Evolutionary conservation across 2,797 vertebrate species (phyloP).

Genomic region (Chelon labrosus): DNA sequence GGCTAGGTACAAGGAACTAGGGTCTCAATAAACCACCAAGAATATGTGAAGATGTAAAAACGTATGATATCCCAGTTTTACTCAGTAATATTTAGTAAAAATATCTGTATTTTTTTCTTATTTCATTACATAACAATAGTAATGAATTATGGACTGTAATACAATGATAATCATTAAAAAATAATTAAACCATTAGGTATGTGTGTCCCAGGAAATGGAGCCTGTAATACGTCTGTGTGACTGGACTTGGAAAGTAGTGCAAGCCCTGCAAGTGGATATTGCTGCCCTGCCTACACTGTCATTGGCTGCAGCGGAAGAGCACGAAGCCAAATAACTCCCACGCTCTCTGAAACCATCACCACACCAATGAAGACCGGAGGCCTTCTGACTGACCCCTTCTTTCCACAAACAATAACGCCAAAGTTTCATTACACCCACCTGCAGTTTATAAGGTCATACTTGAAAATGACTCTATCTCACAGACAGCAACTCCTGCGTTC

Average conservation of each 20-base stretch:
- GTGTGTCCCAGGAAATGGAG: constrained; percentile 16
- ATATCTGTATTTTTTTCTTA: too few species aligned
- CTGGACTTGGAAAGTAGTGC: constrained; percentile 8
- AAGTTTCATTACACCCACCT: neutral
- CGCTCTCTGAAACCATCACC: constrained; percentile 14
- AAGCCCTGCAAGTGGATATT: constrained; percentile 39
- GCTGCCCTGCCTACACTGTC: neutral
- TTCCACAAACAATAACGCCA: constrained; percentile 2
- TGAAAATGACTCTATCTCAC: neutral
- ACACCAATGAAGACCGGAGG: constrained; percentile 24
- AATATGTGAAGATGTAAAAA: too few species aligned
- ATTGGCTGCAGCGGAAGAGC: constrained; percentile 5
- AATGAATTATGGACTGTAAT: neutral
- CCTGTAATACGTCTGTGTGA: neutral
- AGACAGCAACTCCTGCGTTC: neutral
- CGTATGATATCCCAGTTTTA: too few species aligned
- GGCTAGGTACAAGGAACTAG: too few species aligned
- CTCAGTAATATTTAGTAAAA: too few species aligned
- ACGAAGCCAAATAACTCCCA: constrained; percentile 36
- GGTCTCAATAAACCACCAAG: too few species aligned
- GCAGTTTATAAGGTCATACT: neutral
- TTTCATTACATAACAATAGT: neutral
- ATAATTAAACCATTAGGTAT: neutral
- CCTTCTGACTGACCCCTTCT: constrained; percentile 1
- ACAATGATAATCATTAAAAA: neutral